Evolutionary conservation across 2,797 vertebrate species (phyloP), one percentile per base, ranked within the genome.

Genomic region (Syndactyla subalaris): DNA sequence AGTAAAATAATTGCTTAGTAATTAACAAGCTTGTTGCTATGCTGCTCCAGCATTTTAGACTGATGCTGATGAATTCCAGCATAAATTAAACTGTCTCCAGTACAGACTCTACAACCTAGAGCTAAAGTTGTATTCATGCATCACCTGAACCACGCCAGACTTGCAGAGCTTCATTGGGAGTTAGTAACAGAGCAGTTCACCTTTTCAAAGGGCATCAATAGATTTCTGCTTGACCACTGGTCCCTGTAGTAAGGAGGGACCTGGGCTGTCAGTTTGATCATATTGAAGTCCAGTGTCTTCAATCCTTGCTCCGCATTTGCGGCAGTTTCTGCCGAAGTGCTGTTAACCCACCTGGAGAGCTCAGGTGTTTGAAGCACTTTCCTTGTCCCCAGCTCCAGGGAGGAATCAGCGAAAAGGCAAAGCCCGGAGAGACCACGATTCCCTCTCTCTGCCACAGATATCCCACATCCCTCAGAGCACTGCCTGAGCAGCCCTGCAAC

Each of bases 1-100:
- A 85, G 77, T 65, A 82, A 96, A 97, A 92, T 92, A 88, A 93
- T 91, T 93, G 67, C 88, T 88, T 93, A 74, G 95, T 82, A 90
- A 95, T 96, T 95, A 96, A 95, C 57, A 82, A 87, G 74, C 88
- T 90, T 92, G 88, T 95, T 95, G 88, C 91, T 96, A 79, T 57
- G 91, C 80, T 79, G 74, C n/a, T 94, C 52, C 80, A 92, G 63
- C 79, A 43, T 92, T 88, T 90, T 63, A 93, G 82, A 43, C 59
- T 68, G 86, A 88, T 61, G 80, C 30, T 89, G 91, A 84, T 81
- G 85, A 93, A 71, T 70, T 89, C 75, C 52, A 84, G 79, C 36
- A 59, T 49, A 78, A 95, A 85, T 92, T 82, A 90, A 91, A 88
- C 59, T 3, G 19, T 80, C 63, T 90, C 6, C 3, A 91, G 32